Base-by-base conservation (phyloP, 1,140 invertebrate genomes). In the Leptinotarsa texana region DNA sequence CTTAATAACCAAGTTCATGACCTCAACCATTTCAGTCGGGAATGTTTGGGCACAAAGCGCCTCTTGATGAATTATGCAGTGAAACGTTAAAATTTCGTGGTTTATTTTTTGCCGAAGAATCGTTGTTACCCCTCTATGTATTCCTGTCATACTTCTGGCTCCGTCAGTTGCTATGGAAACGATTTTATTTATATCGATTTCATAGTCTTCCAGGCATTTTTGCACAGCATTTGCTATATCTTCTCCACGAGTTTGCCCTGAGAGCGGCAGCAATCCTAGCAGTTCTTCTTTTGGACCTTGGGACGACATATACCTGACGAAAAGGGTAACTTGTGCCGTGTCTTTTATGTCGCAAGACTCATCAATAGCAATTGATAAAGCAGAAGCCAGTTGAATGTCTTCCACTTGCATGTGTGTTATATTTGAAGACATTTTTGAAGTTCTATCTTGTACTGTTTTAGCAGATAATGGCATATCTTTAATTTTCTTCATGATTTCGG, bases 361-460 rank as follows among this genome's bases (percentile, higher is more conserved):
- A 75, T 81, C 80, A 61, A 80, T 75, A 66, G 80, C 81, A 74
- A 82, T 27, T 81, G 80, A 80, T 81, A 81, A 66, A 27, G 63
- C 63, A 66, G 63, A 66, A 66, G 21, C n/a, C n/a, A 66, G 74
- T 82, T 82, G 63, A 76, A 83, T 65, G 75, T 82, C 78, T 82
- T 81, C 71, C 22, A 83, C 66, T 22, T 81, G 78, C 77, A 72
- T 61, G 61, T 76, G 33, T 69, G 77, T 81, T 80, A 82, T 61
- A 82, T 81, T 82, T 72, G 77, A 81, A 82, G 78, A 82, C 79
- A 82, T 82, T 83, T 78, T 66, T 63, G 69, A 62, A 65, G 63
- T 80, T 80, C 75, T 80, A 79, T 83, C 77, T 83, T 82, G 69
- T 47, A 81, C 73, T 80, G 78, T 83, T 79, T 79, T 79, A 67